Conservation (phyloP, 2,113 vertebrate species). For the Paramisgurnus dabryanus region DNA sequence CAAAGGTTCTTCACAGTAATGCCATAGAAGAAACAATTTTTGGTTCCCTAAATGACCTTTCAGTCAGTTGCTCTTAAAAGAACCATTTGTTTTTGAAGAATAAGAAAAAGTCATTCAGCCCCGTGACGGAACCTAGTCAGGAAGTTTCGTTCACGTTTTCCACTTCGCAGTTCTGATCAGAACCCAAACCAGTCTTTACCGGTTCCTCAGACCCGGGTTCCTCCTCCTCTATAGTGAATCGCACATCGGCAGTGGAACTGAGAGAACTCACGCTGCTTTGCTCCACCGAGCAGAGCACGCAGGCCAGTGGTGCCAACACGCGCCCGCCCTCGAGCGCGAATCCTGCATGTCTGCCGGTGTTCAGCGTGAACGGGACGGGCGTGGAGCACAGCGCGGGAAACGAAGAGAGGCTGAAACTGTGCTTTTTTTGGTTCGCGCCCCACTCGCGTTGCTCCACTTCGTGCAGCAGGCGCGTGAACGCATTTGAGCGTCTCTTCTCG, state of each 20-base stretch:
- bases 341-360: conserved; percentile 33
- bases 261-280: conserved; percentile 91
- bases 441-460: conserved; percentile 89
- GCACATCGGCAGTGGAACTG: conserved; percentile 86
- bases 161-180: conserved; percentile 70
- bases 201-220: conserved; percentile 73
- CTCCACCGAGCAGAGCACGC: conserved; percentile 85
- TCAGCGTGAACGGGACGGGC: conserved; percentile 70
- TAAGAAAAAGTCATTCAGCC: too few species aligned
- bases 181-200: conserved; percentile 52
- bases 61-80: too few species aligned
- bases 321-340: conserved; percentile 75
- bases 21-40: too few species aligned
- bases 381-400: conserved; percentile 68
- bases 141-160: conserved; percentile 73
- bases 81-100: too few species aligned
- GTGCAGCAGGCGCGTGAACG: conserved; percentile 84
- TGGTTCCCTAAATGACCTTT: too few species aligned
- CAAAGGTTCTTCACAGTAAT: too few species aligned
- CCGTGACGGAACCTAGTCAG: conserved; percentile 19
- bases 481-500: conserved; percentile 83
- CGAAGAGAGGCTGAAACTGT: conserved; percentile 65
- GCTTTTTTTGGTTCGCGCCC: conserved; percentile 82
- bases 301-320: conserved; percentile 81
- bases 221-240: conserved; percentile 89